A percentile compares a stretch with the other conserved stretches of the same genome.
Conservation (phyloP, 2,797 vertebrate species). For the Pipistrellus nathusii region DNA sequence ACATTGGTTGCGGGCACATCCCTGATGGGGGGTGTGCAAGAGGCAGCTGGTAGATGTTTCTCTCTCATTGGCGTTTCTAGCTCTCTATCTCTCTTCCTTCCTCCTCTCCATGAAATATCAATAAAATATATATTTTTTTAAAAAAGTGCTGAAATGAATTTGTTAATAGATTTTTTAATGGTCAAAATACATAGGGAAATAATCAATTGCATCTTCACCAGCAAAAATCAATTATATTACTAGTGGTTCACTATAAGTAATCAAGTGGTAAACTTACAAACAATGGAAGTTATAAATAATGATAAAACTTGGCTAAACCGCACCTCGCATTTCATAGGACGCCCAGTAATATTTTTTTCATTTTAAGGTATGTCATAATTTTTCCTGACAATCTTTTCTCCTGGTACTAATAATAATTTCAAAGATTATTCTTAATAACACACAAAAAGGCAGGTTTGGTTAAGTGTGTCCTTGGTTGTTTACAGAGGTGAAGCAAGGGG, state of each 20-base stretch:
- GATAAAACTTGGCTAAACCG: not conserved
- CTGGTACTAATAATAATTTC: not conserved
- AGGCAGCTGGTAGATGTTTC: too few relatives aligned
- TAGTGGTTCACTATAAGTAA: not conserved
- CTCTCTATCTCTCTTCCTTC: too few relatives aligned
- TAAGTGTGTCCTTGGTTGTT: not conserved
- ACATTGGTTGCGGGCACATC: too few relatives aligned
- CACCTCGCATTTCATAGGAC: not conserved
- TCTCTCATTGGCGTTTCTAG: too few relatives aligned
- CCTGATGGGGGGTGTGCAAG: too few relatives aligned
- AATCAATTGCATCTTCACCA: not conserved
- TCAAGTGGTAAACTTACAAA: not conserved
- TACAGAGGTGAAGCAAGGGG: not conserved
- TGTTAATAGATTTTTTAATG: not conserved
- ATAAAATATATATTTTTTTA: too few relatives aligned
- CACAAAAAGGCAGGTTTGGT: not conserved
- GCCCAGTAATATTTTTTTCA: not conserved
- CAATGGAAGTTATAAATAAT: not conserved
- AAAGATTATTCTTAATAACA: not conserved
- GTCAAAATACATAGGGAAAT: conserved; percentile 5
- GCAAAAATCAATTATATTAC: not conserved
- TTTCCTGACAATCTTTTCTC: not conserved
- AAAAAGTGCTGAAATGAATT: conserved; percentile 1
- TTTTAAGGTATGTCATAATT: not conserved
- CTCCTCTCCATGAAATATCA: too few relatives aligned